Base-by-base conservation (phyloP, 2,797 vertebrate species). In the Halcyon chelicuti region DNA sequence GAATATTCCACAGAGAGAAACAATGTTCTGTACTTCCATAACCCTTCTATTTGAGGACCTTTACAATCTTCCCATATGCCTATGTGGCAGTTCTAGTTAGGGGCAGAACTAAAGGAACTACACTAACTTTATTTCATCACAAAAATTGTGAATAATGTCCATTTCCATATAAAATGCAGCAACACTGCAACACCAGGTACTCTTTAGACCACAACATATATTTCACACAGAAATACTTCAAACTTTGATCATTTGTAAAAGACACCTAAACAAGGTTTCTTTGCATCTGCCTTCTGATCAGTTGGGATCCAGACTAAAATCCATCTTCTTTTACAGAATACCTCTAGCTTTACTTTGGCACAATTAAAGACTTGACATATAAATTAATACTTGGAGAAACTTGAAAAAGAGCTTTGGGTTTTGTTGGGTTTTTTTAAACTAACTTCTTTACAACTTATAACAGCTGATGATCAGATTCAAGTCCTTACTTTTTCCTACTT, bases 1-100 rank as follows among this genome's bases (percentile, higher is more conserved):
- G 76, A 81, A 35, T 90, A 95, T 84, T 90, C 74, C 67, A 71
- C 19, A n/a, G 17, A 77, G 65, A 93, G 46, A 80, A 86, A 76
- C 29, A 74, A 9, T 42, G 67, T 42, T 57, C 28, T 46, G 6
- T 47, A 70, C 28, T 74, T 86, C 66, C 70, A 66, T 33, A 88
- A 67, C 62, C 28, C 8, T 75, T 84, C 63, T 72, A 20, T 63
- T 84, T 78, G 39, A 81, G 35, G 58, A 60, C 29, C 58, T 81
- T 76, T 12, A 65, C 23, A 47, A 33, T 76, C 86, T 65, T 92
- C 63, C 55, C 70, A 82, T 88, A 73, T 60, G 47, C 16, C 49
- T 28, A 6, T 25, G 44, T 29, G 23, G 49, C 23, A 72, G 9
- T 18, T 86, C 35, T 72, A 76, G 65, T 39, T 49, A 49, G 5